Base-by-base conservation (phyloP, 2,888 invertebrate genomes). In the Kuschelorhynchus macadamiae region DNA sequence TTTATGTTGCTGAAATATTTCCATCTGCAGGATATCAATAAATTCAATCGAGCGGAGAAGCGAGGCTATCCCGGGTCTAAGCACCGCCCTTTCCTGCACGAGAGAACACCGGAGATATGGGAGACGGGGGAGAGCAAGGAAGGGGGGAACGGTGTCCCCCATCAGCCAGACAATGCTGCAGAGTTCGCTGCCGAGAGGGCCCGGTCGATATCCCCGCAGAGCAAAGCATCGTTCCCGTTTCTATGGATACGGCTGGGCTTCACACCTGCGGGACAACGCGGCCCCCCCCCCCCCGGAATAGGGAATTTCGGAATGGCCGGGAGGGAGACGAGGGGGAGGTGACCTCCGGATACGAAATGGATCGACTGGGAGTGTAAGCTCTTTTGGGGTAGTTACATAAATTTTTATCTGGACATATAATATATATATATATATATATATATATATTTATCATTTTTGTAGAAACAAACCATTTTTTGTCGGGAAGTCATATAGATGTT, bases 141-240 rank as follows among this genome's bases (percentile, higher is more conserved):
- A 3, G 25, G 25, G 25, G 25, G 63, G 46, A 33, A 44, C 46
- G 21, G 30, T 11, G 14, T 33, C 57, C 57, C 46, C 25, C 25
- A 25, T 25, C 25, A 57, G 57, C 42, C 67, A 67, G 67, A 68
- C 63, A 65, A 57, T 70, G 60, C 65, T 65, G 69, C 69, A 70
- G 69, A 64, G 47, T 41, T 44, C 56, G 39, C 30, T 21, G 59
- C 52, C 53, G 32, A 44, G 47, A 42, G 36, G 30, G 21, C 25
- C 42, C 46, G 65, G 65, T 70, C 69, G 69, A 70, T 70, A 70
- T 61, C 39, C 65, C 65, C 56, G 65, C 69, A 70, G 69, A 70
- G 69, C 30, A 65, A 70, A 70, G 69, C 69, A 70, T 70, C 69
- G 69, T 70, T 70, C 55, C 17, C 32, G 61, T 70, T 61, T 16